Percentiles rank a stretch among this genome's conserved stretches.
These are phyloP conservation scores for Cydia amplana DNA, from an alignment of 1,140 invertebrate genomes.

Conservation along the genomic window DNA sequence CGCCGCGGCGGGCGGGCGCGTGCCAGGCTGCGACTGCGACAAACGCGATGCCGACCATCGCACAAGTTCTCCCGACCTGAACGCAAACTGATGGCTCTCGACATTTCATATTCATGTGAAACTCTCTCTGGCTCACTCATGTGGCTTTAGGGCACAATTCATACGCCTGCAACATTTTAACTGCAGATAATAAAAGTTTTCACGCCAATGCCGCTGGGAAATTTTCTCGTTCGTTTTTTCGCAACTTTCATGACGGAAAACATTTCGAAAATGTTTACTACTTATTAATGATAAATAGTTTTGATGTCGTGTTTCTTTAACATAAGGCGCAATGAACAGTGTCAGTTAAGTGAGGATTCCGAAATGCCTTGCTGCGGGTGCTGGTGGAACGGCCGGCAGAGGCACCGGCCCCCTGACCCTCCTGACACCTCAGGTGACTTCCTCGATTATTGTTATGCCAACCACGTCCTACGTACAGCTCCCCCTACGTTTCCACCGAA, in stretches of 20 bases:
- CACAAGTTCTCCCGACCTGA: conserved; percentile 44
- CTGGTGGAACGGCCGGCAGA: conserved; percentile 75
- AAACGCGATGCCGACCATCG: conserved; percentile 37
- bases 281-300: conserved; percentile 9
- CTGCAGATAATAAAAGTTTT: conserved; percentile 24
- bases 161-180: conserved; percentile 25
- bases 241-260: neutral
- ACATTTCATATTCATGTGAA: conserved; percentile 24
- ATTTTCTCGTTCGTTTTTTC: conserved; percentile 10
- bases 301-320: conserved; percentile 31
- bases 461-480: neutral
- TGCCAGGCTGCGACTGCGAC: conserved; percentile 32
- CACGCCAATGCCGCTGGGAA: neutral
- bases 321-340: conserved; percentile 22
- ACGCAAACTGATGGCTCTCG: conserved; percentile 39
- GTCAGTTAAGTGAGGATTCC: conserved; percentile 41
- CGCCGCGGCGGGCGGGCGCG: conserved; percentile 56
- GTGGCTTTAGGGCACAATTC: conserved; percentile 11
- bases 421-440: conserved; percentile 55
- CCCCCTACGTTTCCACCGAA: neutral
- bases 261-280: neutral
- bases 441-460: neutral
- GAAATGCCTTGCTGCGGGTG: conserved; percentile 73
- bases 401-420: conserved; percentile 68
- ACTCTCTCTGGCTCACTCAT: conserved; percentile 5